phyloP scores from a whole-genome alignment of 2,888 invertebrate species.

The Caenorhabditis uteleia region DNA sequence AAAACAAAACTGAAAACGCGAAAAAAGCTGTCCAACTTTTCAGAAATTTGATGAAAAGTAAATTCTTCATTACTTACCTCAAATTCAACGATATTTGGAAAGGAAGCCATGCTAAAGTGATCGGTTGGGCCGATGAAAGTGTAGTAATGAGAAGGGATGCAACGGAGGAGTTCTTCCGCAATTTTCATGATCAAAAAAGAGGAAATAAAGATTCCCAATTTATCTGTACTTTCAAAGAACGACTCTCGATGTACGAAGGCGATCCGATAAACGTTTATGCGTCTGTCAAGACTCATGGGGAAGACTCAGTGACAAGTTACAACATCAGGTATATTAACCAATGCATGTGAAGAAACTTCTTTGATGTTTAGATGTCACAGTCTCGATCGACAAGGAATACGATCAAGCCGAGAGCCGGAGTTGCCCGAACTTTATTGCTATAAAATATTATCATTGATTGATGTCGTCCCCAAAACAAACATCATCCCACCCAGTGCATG shows the following conservation, averaged over 20 bases:
- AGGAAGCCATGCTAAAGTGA: no score
- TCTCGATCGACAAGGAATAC: conserved; percentile 4
- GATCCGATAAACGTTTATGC: background rate
- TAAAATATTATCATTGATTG: conserved; percentile 12
- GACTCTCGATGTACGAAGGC: conserved; percentile 5
- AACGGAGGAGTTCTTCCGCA: conserved; percentile 8
- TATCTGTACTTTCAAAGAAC: conserved; percentile 9
- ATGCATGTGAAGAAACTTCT: conserved; percentile 12
- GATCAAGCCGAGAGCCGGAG: conserved; percentile 6
- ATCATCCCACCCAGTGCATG: conserved; percentile 8
- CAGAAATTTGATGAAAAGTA: no score
- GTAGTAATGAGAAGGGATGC: no score
- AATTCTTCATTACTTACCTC: no score
- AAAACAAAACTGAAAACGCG: background rate
- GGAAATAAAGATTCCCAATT: conserved; percentile 13
- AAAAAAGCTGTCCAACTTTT: no score
- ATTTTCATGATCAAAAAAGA: conserved; percentile 11
- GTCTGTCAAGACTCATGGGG: conserved; percentile 10
- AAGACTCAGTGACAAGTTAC: conserved; percentile 9
- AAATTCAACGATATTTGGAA: no score
- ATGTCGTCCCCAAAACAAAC: conserved; percentile 9
- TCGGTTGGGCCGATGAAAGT: no score
- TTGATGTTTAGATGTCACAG: conserved; percentile 10
- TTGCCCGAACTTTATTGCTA: conserved; percentile 11
- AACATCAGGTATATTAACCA: conserved; percentile 10